These are phyloP conservation scores for Lithophane socia DNA, from an alignment of 2,888 invertebrate species.

Conservation along the genomic window DNA sequence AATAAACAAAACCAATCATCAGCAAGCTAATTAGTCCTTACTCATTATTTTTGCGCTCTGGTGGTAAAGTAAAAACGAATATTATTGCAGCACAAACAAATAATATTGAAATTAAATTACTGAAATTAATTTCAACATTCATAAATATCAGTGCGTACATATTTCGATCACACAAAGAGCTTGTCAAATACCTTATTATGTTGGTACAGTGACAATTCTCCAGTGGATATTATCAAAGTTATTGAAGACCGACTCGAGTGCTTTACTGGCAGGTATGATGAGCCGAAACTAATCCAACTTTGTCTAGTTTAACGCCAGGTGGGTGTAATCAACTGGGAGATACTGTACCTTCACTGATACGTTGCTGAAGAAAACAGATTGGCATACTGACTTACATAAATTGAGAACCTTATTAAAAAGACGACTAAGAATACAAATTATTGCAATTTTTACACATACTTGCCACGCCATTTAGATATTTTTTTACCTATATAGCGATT, in stretches of 20 bases:
- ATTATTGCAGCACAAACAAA: constrained; percentile 39
- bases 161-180: constrained; percentile 55
- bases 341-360: constrained; percentile 41
- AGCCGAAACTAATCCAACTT: constrained; percentile 82
- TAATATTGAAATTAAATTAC: constrained; percentile 36
- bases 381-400: constrained; percentile 1
- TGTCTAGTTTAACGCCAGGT: constrained; percentile 59
- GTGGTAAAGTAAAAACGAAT: constrained; percentile 21
- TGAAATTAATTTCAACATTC: constrained; percentile 32
- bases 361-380: constrained; percentile 29
- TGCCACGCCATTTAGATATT: too few species aligned
- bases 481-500: neutral
- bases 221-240: constrained; percentile 79
- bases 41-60: constrained; percentile 24
- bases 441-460: neutral
- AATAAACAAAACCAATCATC: constrained; percentile 16
- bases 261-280: constrained; percentile 64
- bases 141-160: constrained; percentile 27
- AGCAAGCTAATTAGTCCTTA: constrained; percentile 31
- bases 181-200: constrained; percentile 63
- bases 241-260: constrained; percentile 66
- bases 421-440: neutral
- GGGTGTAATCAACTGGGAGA: constrained; percentile 58
- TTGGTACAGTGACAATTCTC: constrained; percentile 68
- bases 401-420: neutral